Base-by-base conservation (phyloP, 1,140 invertebrate species). In the Bilobella aurantiaca region DNA sequence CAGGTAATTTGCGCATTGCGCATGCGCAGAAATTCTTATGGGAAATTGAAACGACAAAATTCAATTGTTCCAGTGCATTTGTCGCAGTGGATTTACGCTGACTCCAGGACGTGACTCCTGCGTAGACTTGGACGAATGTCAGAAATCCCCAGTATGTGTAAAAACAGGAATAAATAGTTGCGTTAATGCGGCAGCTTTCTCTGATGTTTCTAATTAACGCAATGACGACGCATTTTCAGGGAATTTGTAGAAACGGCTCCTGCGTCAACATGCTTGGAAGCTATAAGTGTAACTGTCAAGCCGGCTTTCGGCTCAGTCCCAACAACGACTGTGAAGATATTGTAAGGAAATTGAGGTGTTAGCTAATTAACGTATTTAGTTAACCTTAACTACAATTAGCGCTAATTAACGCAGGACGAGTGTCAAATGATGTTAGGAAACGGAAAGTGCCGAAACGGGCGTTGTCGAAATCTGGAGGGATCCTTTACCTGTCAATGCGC, bases 281-380 rank as follows among this genome's bases (percentile, higher is more conserved):
- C 16, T 92, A 88, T 78, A 82, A 84, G 63, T 93, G 90, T 74
- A 64, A 64, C 32, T 78, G 78, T 68, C 77, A 70, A 28, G 62
- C 71, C 21, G 77, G 77, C 18, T 82, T 77, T 28, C 84, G 84
- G 73, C 47, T 70, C 5, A 67, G 65, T 63, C 18, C 63, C 16
- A 70, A 88, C 73, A 89, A 90, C 67, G 89, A 93, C 75, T 93
- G 91, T 72, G 82, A 86, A 62, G 88, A 87, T 89, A 76, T 76
- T 53, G 49, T 53, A 53, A 53, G 49, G 14, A 42, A 18, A 42
- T 42, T 42, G 34, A n/a, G 34, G 34, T 12, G 34, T 12, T 12
- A 42, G 34, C 18, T 18, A 42, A 42, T 42, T 42, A 18, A 42
- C 8, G 8, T 42, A 42, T 8, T 12, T 28, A 2, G 14, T 29